These are phyloP conservation scores for Pogoniulus pusillus DNA, from an alignment of 2,797 vertebrate genomes.

Conservation along the genomic window DNA sequence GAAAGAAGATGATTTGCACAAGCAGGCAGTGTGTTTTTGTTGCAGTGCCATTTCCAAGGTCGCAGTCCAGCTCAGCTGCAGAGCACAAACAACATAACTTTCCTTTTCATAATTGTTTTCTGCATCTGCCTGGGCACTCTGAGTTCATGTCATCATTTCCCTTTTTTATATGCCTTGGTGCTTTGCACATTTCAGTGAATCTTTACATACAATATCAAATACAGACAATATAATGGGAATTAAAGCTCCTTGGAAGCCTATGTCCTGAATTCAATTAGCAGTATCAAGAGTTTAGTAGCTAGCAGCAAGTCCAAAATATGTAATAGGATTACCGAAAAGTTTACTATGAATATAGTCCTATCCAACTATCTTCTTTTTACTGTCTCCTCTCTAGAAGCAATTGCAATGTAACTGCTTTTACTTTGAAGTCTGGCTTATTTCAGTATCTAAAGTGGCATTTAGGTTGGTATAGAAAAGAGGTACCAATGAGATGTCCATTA, in stretches of 20 bases:
- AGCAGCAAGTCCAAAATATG: background rate
- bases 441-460: background rate
- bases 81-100: background rate
- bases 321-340: background rate
- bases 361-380: background rate
- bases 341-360: background rate
- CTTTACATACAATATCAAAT: background rate
- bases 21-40: background rate
- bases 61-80: background rate
- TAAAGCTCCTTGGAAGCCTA: background rate
- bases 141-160: background rate
- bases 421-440: background rate
- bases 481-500: background rate
- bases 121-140: background rate
- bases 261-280: slow-evolving; percentile 48
- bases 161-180: slow-evolving; percentile 13
- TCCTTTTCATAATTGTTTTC: slow-evolving; percentile 26
- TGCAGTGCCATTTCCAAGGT: slow-evolving; percentile 6
- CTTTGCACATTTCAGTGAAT: slow-evolving; percentile 53
- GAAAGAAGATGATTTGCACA: background rate
- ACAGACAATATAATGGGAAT: slow-evolving; percentile 23
- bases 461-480: background rate
- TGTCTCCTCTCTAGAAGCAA: background rate
- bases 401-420: background rate
- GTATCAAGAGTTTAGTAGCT: background rate